phyloP scores from a whole-genome alignment of 2,888 invertebrate species.

The Horisme vitalbata region DNA sequence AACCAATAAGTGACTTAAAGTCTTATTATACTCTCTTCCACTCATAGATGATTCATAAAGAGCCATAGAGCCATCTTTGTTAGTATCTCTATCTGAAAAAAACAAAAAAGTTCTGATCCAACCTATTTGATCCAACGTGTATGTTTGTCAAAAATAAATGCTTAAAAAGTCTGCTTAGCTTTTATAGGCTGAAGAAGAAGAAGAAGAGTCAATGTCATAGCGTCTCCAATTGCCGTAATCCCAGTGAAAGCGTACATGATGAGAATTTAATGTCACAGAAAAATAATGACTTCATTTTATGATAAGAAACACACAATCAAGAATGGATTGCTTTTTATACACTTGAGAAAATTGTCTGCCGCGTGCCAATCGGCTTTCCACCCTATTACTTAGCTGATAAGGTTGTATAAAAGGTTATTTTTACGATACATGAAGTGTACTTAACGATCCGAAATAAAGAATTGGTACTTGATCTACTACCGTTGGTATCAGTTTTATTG shows the following conservation, averaged over 20 bases:
- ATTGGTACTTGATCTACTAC: slow-evolving; percentile 4
- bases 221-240: slow-evolving; percentile 3
- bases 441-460: slow-evolving; percentile 16
- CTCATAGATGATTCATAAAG: too few relatives aligned
- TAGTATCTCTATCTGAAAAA: too few relatives aligned
- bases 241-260: slow-evolving; percentile 26
- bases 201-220: neutral
- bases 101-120: too few relatives aligned
- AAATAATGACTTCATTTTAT: slow-evolving; percentile 38
- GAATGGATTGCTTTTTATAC: slow-evolving; percentile 31
- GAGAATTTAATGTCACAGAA: slow-evolving; percentile 36
- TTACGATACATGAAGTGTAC: slow-evolving; percentile 23
- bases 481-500: neutral
- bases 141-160: too few relatives aligned
- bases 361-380: neutral
- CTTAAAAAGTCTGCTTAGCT: too few relatives aligned
- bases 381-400: neutral
- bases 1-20: too few relatives aligned
- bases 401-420: slow-evolving; percentile 1
- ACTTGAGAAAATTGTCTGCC: slow-evolving; percentile 22
- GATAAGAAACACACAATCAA: slow-evolving; percentile 36
- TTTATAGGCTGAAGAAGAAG: too few relatives aligned
- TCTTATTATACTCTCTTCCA: too few relatives aligned
- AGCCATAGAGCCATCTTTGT: too few relatives aligned
- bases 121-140: too few relatives aligned